These are phyloP conservation scores for Thrips palmi DNA, from an alignment of 1,140 invertebrate genomes.

Conservation along the genomic window DNA sequence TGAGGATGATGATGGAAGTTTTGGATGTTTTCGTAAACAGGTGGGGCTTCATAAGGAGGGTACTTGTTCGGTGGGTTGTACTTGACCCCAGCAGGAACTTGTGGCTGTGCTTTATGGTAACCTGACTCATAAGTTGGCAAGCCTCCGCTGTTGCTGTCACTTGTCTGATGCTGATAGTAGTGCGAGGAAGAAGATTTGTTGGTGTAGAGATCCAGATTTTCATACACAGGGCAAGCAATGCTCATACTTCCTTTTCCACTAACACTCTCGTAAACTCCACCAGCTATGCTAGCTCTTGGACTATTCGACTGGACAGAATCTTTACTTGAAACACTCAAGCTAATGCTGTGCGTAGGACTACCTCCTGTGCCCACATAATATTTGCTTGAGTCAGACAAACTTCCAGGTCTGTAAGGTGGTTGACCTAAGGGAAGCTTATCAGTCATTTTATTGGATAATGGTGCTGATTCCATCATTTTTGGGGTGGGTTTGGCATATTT, in stretches of 20 bases:
- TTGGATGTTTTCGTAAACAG: constrained; percentile 55
- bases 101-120: constrained; percentile 43
- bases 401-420: constrained; percentile 13
- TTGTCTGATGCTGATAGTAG: constrained; percentile 35
- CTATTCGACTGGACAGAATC: constrained; percentile 42
- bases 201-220: constrained; percentile 60
- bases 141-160: constrained; percentile 16
- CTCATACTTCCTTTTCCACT: constrained; percentile 18
- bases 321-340: constrained; percentile 35
- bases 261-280: constrained; percentile 20
- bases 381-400: constrained; percentile 14
- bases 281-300: constrained; percentile 31
- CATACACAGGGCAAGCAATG: constrained; percentile 45
- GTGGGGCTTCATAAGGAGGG: constrained; percentile 34
- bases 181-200: constrained; percentile 35
- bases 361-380: constrained; percentile 16
- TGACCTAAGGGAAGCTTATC: constrained; percentile 12
- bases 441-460: constrained; percentile 12
- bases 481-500: constrained; percentile 58
- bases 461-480: constrained; percentile 31
- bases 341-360: constrained; percentile 17
- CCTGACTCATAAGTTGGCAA: constrained; percentile 28
- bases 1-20: constrained; percentile 24
- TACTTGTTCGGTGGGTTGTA: constrained; percentile 24
- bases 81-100: constrained; percentile 41